phyloP scores from a whole-genome alignment of 1,140 invertebrate species.

The Drosophila cardini region DNA sequence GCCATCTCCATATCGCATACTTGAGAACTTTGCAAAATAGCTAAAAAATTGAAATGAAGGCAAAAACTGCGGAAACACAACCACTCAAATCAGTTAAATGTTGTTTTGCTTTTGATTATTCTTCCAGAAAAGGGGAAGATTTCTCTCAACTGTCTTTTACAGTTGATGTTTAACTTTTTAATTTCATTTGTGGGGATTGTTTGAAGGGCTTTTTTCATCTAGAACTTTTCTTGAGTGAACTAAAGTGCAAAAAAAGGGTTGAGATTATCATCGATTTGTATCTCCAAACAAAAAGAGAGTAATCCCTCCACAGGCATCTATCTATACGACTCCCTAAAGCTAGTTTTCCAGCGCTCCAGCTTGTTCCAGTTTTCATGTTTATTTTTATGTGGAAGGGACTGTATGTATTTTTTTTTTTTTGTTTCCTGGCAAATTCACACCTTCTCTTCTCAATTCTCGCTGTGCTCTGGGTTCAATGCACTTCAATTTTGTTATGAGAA shows the following conservation, averaged over 20 bases:
- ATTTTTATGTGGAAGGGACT: conserved; percentile 32
- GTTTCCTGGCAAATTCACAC: conserved; percentile 67
- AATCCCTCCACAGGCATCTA: conserved; percentile 58
- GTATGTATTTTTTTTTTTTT: background rate
- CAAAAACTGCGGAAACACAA: conserved; percentile 35
- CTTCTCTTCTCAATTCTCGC: conserved; percentile 32
- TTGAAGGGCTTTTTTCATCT: background rate
- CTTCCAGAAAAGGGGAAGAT: conserved; percentile 6
- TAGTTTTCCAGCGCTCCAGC: conserved; percentile 2
- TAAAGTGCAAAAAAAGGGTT: conserved; percentile 15
- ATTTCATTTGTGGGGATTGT: conserved; percentile 61
- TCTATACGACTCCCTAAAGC: conserved; percentile 43
- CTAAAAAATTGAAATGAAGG: conserved; percentile 41
- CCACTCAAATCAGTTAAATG: conserved; percentile 46
- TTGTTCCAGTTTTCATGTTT: conserved; percentile 46
- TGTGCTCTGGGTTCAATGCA: conserved; percentile 57
- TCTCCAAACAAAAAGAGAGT: background rate
- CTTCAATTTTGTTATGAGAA: conserved; percentile 53
- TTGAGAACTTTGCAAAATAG: conserved; percentile 35
- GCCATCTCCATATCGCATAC: conserved; percentile 11
- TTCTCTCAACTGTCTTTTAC: conserved; percentile 24
- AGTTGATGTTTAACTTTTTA: conserved; percentile 68
- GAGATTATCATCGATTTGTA: conserved; percentile 27
- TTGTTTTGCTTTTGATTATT: conserved; percentile 21
- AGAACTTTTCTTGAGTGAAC: conserved; percentile 32